A percentile compares a stretch with the other conserved stretches of the same genome.
These are phyloP conservation scores for Protobothrops flavoviridis DNA, from an alignment of 2,113 vertebrate genomes.

Conservation along the genomic window DNA sequence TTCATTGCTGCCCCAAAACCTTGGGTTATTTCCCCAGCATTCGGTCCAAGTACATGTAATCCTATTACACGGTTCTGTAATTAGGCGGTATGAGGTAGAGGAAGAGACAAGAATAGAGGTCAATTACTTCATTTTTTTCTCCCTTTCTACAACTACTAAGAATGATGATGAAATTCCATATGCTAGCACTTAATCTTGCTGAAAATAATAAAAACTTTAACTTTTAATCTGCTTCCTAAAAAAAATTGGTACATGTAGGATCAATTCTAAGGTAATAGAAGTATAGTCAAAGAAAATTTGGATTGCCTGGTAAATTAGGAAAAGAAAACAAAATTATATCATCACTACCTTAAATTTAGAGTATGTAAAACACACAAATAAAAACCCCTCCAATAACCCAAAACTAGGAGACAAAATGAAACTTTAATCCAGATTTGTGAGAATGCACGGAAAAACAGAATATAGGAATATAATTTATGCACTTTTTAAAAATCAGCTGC, in stretches of 20 bases:
- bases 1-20: constrained; percentile 93
- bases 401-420: background rate
- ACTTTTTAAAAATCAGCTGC: background rate
- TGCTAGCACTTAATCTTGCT: background rate
- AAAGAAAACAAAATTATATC: background rate
- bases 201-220: background rate
- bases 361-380: background rate
- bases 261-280: background rate
- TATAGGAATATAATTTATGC: background rate
- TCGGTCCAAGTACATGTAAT: constrained; percentile 92
- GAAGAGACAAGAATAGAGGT: background rate
- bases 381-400: background rate
- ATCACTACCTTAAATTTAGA: background rate
- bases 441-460: background rate
- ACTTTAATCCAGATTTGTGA: background rate
- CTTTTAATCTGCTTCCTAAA: background rate
- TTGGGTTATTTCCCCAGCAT: constrained; percentile 94
- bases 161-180: background rate
- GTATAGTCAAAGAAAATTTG: background rate
- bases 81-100: background rate
- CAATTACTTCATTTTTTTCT: background rate
- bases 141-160: background rate
- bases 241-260: background rate
- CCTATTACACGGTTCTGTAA: constrained; percentile 87
- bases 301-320: background rate